These are phyloP conservation scores for Ciconia maguari DNA, from an alignment of 2,113 vertebrate genomes.

Conservation along the genomic window DNA sequence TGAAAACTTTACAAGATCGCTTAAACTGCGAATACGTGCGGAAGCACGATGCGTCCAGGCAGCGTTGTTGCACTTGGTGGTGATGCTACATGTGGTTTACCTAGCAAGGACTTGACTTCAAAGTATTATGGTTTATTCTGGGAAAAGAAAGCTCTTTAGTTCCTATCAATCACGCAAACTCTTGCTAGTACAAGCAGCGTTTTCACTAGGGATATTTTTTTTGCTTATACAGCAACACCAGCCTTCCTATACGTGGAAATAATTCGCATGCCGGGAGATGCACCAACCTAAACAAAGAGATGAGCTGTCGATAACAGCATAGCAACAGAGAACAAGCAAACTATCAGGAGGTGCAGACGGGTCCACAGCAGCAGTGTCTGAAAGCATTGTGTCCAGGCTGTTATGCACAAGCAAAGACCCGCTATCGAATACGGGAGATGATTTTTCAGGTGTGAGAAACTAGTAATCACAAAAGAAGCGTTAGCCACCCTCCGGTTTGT, in stretches of 20 bases:
- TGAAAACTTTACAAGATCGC: neutral
- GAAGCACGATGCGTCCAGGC: fast-evolving
- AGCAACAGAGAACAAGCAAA: too few species aligned
- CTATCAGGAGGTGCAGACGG: neutral
- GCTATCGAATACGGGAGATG: neutral
- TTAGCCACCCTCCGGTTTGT: too few species aligned
- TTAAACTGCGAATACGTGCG: too few species aligned
- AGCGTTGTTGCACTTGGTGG: fast-evolving
- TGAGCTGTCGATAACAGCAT: too few species aligned
- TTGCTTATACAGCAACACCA: neutral
- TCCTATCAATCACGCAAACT: neutral
- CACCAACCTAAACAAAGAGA: neutral
- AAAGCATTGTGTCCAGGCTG: neutral
- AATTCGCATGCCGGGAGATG: neutral
- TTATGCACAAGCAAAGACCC: neutral
- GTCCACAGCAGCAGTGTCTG: fast-evolving
- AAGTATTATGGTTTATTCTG: neutral
- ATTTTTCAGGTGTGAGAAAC: neutral
- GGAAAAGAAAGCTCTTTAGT: neutral
- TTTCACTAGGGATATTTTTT: neutral
- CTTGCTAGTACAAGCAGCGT: neutral
- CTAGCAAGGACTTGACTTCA: neutral
- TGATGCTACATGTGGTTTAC: too few species aligned
- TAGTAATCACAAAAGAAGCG: neutral
- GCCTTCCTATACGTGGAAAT: neutral